phyloP scores from a whole-genome alignment of 2,888 invertebrate genomes.

The Trachelus iudaicus region DNA sequence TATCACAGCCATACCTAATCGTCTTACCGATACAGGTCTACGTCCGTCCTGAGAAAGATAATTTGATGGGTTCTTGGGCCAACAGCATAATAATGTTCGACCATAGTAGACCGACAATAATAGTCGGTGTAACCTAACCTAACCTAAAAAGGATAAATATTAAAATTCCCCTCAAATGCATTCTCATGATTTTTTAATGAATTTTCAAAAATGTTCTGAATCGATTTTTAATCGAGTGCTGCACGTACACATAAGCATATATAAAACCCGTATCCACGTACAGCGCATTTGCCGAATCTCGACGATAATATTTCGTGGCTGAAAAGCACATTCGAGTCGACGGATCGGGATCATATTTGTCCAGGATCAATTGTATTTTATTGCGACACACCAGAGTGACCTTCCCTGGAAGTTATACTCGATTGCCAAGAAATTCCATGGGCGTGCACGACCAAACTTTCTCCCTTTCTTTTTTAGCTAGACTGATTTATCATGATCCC shows the following conservation, averaged over 20 bases:
- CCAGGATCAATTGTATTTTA: background rate
- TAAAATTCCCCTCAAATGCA: no score
- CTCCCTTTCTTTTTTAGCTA: constrained; percentile 27
- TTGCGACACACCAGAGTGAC: background rate
- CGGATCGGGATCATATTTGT: background rate
- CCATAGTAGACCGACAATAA: no score
- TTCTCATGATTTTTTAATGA: background rate
- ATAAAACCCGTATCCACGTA: background rate
- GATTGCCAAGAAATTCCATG: background rate
- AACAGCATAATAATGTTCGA: no score
- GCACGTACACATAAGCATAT: background rate
- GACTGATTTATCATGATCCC: constrained; percentile 41
- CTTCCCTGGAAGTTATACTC: background rate
- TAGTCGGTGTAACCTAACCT: no score
- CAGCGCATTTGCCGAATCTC: background rate
- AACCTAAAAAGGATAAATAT: no score
- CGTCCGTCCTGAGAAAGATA: no score
- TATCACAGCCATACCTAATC: no score
- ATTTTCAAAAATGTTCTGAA: background rate
- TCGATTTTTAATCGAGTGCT: background rate
- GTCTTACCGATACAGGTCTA: no score
- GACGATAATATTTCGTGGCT: background rate
- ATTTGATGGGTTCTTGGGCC: no score
- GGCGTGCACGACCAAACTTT: constrained; percentile 24
- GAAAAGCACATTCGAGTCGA: background rate